Base-by-base conservation (phyloP, 1,140 invertebrate genomes). In the Drosophila pectinifera region DNA sequence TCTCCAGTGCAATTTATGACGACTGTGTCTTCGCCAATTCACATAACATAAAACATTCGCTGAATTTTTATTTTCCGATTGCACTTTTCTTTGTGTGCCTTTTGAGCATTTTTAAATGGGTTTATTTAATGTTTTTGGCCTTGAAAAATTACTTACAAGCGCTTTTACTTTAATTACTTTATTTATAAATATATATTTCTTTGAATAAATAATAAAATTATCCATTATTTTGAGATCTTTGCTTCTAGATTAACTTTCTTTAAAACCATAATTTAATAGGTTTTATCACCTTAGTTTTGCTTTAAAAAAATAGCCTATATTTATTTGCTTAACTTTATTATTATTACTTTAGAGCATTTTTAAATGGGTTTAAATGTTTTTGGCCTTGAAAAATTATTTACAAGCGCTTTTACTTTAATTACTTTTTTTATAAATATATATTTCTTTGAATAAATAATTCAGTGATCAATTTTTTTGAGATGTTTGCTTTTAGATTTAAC, bases 1-100 rank as follows among this genome's bases (percentile, higher is more conserved):
- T 28, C 46, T 1, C 28, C 28, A 48, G 1, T 28, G 22, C 24
- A 31, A 58, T 58, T 63, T 28, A 58, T 58, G 16, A 31, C 7
- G 28, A 18, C 57, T 42, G 24, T 62, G 53, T 20, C 28, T 20
- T 34, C 31, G 31, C 11, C 31, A 34, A 34, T 13, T 34, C 31
- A 34, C 31, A 34, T 34, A 34, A 34, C 31, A 31, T 34, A 28
- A 58, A 16, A 42, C 61, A 63, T 63, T 63, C 54, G 43, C 54
- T 34, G 54, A 63, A 59, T 59, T 34, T 59, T 34, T 20, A 63
- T 56, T 28, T 42, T 18, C 11, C 22, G 11, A 63, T 13, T 59
- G 26, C 61, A 41, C 20, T 22, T 63, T 14, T 26, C 54, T 31
- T 31, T 16, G 5, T 42, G 36, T 24, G n/a, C 4, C 38, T 22